Evolutionary conservation across 2,888 invertebrate species (phyloP), one percentile per base, ranked within the genome.

Genomic region (Tetrapedia diversipes): DNA sequence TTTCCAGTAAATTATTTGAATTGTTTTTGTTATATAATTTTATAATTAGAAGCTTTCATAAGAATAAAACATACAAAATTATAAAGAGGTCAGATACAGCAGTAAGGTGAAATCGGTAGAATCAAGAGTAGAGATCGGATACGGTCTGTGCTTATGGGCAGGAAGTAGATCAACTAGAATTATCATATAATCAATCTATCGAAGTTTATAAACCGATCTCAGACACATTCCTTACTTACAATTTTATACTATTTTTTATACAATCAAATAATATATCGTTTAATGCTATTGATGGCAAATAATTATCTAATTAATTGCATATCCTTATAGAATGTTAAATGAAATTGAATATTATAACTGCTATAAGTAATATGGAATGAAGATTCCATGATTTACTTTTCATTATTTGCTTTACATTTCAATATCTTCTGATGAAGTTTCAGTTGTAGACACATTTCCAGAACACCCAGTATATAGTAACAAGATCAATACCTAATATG

Each of bases 81-180:
- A 0, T 66, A 74, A 76, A 61, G 54, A 75, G 67, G 75, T 75
- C 75, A 76, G 43, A 76, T 73, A 75, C 60, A 24, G 41, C 16
- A 22, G 47, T 75, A 75, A 74, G 43, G 67, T 74, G 49, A 68
- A 68, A 76, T 76, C 61, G 67, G n/a, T 60, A 74, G 56, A 76
- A 67, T 76, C 60, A 75, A 49, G 61, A 76, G 54, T 71, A 75
- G 67, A 76, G 75, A 68, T 53, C 59, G 59, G 76, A 77, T 54
- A 76, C 63, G 77, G 76, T 75, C 16, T 49, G 39, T 69, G 75
- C 63, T 54, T 53, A 34, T 63, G 53, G 53, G 37, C 76, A 77
- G 77, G 77, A 77, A 75, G 59, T 77, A 45, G 69, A 77, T 69
- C 77, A 64, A 39, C 76, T 69, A 39, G 63, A 68, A 75, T 69